Evolutionary conservation across 37 sponge, comb jelly and placozoan species (phyloP).

Genomic region (Theonella swinhoei): DNA sequence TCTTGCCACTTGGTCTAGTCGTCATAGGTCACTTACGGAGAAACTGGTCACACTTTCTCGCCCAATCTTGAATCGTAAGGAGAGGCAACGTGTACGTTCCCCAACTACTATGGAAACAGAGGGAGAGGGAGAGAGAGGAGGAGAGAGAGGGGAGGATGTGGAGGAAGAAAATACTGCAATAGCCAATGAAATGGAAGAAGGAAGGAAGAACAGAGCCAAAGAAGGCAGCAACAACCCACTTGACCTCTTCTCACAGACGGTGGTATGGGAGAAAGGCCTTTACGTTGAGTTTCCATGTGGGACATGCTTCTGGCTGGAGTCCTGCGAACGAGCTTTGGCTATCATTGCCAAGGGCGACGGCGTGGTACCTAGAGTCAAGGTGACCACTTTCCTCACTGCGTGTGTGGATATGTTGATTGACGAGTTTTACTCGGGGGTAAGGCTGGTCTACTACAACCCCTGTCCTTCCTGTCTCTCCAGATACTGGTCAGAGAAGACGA

Average conservation of each 20-base stretch:
- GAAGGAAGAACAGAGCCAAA: neutral
- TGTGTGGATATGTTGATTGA: slow-evolving; percentile 37
- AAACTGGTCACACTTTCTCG: slow-evolving; percentile 38
- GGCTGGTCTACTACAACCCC: slow-evolving; percentile 27
- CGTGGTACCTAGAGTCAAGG: slow-evolving; percentile 44
- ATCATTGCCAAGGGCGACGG: slow-evolving; percentile 41
- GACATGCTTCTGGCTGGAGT: slow-evolving; percentile 62
- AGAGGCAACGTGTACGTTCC: neutral
- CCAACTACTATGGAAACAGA: neutral
- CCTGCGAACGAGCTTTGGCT: slow-evolving; percentile 13
- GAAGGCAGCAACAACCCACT: neutral
- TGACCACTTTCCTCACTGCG: slow-evolving; percentile 46
- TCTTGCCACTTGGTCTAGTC: neutral
- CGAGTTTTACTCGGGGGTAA: slow-evolving; percentile 46
- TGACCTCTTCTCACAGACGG: slow-evolving; percentile 33
- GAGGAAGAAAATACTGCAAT: neutral
- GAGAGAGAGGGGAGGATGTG: neutral
- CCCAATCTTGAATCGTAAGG: slow-evolving; percentile 1
- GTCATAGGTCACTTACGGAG: slow-evolving; percentile 25
- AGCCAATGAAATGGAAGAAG: neutral
- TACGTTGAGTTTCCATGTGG: slow-evolving; percentile 55
- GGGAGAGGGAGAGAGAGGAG: neutral
- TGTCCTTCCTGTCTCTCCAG: slow-evolving; percentile 51
- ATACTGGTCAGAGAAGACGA: slow-evolving; percentile 25
- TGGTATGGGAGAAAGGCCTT: slow-evolving; percentile 64